Evolutionary conservation across 2,113 vertebrate species (phyloP).

Genomic region (Nettapus auritus): DNA sequence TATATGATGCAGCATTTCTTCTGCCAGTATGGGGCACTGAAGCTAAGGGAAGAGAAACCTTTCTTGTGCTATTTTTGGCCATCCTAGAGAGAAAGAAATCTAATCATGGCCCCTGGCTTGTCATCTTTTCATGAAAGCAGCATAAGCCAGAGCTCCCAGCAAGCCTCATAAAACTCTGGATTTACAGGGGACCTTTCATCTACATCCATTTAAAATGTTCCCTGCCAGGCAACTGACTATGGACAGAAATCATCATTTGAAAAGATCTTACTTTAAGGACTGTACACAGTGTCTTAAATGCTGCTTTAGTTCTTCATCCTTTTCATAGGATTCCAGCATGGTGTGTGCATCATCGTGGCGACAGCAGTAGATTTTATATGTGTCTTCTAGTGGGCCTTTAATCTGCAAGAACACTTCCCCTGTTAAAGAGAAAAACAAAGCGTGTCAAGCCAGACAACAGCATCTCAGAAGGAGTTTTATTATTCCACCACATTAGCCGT

Average conservation of each 20-base stretch:
- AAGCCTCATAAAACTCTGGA: conserved; percentile 62
- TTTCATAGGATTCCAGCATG: conserved; percentile 90
- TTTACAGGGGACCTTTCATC: conserved; percentile 72
- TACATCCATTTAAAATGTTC: conserved; percentile 70
- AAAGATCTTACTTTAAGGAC: conserved; percentile 89
- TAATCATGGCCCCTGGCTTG: conserved; percentile 64
- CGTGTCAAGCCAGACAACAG: conserved; percentile 49
- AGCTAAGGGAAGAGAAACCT: conserved; percentile 41
- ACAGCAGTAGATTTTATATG: conserved; percentile 96
- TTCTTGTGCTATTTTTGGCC: conserved; percentile 69
- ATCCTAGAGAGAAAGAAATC: conserved; percentile 44
- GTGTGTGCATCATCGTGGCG: conserved; percentile 91
- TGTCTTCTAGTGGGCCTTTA: conserved; percentile 90
- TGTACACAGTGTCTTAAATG: conserved; percentile 87
- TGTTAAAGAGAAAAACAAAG: conserved; percentile 74
- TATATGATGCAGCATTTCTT: conserved; percentile 38
- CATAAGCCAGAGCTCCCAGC: conserved; percentile 51
- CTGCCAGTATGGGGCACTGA: neutral
- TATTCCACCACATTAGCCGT: conserved; percentile 39
- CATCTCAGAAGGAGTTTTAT: conserved; percentile 46
- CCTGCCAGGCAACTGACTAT: conserved; percentile 59
- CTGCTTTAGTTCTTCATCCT: conserved; percentile 89
- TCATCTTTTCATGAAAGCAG: conserved; percentile 71
- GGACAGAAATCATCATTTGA: conserved; percentile 52
- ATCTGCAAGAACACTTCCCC: conserved; percentile 93